phyloP scores from a whole-genome alignment of 1,140 invertebrate genomes.

The Pissodes strobi region DNA sequence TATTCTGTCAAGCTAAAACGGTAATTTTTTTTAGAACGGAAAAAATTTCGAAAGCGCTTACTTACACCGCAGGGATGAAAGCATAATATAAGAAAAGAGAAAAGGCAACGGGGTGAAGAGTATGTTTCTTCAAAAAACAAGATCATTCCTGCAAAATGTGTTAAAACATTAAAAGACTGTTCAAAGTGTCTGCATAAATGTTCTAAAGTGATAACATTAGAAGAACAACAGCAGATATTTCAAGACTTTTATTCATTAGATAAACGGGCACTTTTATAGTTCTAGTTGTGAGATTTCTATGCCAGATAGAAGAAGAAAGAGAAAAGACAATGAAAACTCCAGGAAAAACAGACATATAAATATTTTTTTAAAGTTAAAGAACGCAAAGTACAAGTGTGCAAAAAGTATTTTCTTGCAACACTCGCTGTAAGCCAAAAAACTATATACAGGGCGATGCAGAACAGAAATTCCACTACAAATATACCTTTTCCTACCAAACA shows the following conservation, averaged over 20 bases:
- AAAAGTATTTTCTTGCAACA: background rate
- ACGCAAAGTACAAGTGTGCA: background rate
- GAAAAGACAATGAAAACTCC: background rate
- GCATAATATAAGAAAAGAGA: no score
- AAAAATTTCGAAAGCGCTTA: no score
- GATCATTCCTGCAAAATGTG: background rate
- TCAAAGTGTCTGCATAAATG: background rate
- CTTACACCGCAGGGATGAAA: no score
- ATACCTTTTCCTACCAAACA: background rate
- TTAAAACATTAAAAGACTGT: constrained; percentile 5
- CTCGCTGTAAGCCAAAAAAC: constrained; percentile 1
- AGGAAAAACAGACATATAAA: background rate
- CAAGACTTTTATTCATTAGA: background rate
- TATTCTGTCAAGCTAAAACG: no score
- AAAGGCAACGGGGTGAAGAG: no score
- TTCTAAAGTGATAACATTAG: background rate
- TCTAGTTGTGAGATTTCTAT: no score
- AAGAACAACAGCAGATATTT: background rate
- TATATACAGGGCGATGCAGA: background rate
- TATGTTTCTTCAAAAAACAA: no score
- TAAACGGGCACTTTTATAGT: no score
- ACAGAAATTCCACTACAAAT: no score
- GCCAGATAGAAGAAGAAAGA: no score
- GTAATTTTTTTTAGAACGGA: no score
- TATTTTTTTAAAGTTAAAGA: constrained; percentile 3